phyloP scores from a whole-genome alignment of 2,113 vertebrate species.

The Chiloscyllium plagiosum region DNA sequence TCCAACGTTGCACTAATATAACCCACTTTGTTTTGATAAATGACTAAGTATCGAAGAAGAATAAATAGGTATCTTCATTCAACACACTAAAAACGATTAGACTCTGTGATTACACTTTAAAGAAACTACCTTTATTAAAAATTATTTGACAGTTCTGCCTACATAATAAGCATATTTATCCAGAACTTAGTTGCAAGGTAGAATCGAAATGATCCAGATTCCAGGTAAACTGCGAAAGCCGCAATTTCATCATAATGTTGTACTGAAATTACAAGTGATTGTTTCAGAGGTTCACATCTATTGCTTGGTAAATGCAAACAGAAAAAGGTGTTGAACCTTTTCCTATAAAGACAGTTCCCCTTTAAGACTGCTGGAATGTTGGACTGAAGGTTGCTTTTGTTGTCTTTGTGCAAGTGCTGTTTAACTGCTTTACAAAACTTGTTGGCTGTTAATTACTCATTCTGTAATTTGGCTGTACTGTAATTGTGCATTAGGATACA shows the following conservation, averaged over 20 bases:
- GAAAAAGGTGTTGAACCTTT: neutral
- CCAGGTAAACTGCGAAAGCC: neutral
- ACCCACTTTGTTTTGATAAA: conserved; percentile 47
- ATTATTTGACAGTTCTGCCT: neutral
- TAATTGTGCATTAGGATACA: too few species aligned
- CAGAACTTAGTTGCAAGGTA: neutral
- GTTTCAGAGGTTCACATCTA: neutral
- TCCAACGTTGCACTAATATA: conserved; percentile 39
- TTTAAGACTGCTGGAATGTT: neutral
- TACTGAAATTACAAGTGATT: neutral
- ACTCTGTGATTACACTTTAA: neutral
- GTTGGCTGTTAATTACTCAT: neutral
- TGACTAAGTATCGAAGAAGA: neutral
- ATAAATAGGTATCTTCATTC: neutral
- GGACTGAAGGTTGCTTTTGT: neutral
- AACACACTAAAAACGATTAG: neutral
- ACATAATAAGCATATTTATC: neutral
- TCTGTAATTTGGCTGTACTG: neutral
- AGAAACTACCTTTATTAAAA: neutral
- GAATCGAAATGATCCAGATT: neutral
- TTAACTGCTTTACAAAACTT: neutral
- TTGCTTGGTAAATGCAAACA: neutral
- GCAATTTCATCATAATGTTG: neutral
- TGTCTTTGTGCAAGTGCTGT: neutral
- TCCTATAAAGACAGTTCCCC: neutral